These are phyloP conservation scores for Odobenus rosmarus DNA, from an alignment of 2,113 vertebrate genomes.

Conservation along the genomic window DNA sequence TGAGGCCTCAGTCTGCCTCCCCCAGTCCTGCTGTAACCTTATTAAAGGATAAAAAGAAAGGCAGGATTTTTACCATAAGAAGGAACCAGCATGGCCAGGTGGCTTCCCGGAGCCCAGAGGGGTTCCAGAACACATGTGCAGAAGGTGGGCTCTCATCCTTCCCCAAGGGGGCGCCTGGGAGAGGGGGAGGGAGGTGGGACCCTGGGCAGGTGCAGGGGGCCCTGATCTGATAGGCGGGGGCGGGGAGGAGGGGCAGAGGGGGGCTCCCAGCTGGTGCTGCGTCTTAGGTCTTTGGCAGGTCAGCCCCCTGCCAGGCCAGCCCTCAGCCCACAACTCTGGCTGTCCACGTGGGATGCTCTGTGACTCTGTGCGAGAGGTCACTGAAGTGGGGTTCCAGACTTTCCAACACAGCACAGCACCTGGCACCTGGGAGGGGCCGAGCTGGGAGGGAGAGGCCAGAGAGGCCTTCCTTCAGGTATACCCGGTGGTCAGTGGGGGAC, in stretches of 20 bases:
- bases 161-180: too few species aligned
- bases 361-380: not conserved
- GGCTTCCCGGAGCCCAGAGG: not conserved
- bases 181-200: not conserved
- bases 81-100: not conserved
- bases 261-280: not conserved
- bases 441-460: not conserved
- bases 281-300: not conserved
- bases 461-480: not conserved
- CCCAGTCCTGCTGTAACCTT: constrained; percentile 28
- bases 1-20: constrained; percentile 36
- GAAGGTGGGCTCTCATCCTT: not conserved
- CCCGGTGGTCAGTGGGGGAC: not conserved
- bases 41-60: constrained; percentile 68
- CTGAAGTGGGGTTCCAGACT: accelerated
- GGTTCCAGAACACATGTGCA: not conserved
- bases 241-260: not conserved
- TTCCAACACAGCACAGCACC: not conserved
- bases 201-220: not conserved
- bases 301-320: not conserved
- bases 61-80: constrained; percentile 48
- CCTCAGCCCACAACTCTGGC: not conserved
- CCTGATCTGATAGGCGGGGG: not conserved
- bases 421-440: not conserved
- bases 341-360: too few species aligned